Evolutionary conservation across 1,140 invertebrate genomes (phyloP), one percentile per base, ranked within the genome.

Genomic region (Sinonovacula constricta): DNA sequence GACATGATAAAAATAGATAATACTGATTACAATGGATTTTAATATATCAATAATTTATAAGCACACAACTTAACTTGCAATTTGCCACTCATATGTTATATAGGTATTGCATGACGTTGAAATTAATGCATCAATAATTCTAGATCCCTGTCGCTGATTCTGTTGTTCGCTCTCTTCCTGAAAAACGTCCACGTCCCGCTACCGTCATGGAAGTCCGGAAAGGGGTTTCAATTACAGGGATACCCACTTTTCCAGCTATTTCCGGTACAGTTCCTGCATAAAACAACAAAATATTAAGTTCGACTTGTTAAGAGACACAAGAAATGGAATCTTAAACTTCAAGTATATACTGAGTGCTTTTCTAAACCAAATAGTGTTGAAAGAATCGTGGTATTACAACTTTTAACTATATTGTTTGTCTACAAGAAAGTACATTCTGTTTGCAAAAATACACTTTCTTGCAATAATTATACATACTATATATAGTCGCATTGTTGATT

Each of bases 201-300:
- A 18, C 78, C 80, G 12, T 54, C 57, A 14, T 84, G 66, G 51
- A 68, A 54, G 0, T 33, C 34, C 24, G 60, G 66, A 15, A 68
- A 59, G 45, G 53, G 77, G 49, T 84, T 65, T 54, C 80, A 83
- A 22, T 31, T 81, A 0, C 71, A 31, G 3, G 57, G 49, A 70
- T 84, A 77, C 71, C 81, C 71, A 1, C 53, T 85, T 0, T 85
- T 86, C 39, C 79, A 81, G 31, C 69, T 83, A 7, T 80, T 84
- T 65, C 82, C 83, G 53, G 82, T 85, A 77, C 66, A 24, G 67
- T n/a, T n/a, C n/a, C n/a, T n/a, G n/a, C n/a, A n/a, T n/a, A n/a
- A n/a, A n/a, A n/a, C n/a, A n/a, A n/a, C n/a, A n/a, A n/a, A n/a
- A n/a, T n/a, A n/a, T n/a, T n/a, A n/a, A n/a, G n/a, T n/a, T n/a